Evolutionary conservation across 1,140 invertebrate genomes (phyloP).

Genomic region (Bombus difficillimus): DNA sequence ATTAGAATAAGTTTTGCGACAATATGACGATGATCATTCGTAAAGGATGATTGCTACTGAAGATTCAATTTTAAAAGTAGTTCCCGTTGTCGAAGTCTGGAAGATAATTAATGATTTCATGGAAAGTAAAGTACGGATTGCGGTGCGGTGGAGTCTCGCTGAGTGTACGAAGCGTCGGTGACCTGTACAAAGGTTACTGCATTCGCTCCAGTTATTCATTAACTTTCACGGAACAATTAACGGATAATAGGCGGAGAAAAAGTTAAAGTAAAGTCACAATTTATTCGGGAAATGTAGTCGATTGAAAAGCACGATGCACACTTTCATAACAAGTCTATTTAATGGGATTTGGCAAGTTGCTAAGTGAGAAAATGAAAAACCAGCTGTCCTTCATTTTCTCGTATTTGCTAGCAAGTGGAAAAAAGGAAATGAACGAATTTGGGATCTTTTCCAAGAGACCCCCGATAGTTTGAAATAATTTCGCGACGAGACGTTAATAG

Average conservation of each 20-base stretch:
- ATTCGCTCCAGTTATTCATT: slow-evolving; percentile 30
- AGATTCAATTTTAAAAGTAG: no score
- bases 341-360: background rate
- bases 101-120: background rate
- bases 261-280: slow-evolving; percentile 21
- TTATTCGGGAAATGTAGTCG: slow-evolving; percentile 1
- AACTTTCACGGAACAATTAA: slow-evolving; percentile 12
- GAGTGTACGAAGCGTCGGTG: background rate
- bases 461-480: no score
- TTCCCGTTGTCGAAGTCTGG: background rate
- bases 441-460: no score
- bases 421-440: no score
- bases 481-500: no score
- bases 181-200: slow-evolving; percentile 4
- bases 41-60: no score
- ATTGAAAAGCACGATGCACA: slow-evolving; percentile 19
- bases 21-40: no score
- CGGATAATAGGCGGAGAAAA: slow-evolving; percentile 17
- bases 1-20: no score
- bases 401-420: background rate
- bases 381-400: background rate
- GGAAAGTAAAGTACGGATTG: background rate
- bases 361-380: background rate
- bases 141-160: background rate
- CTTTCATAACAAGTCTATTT: slow-evolving; percentile 6